Conservation (phyloP, 2,113 vertebrate genomes). For the Anhinga rufa region DNA sequence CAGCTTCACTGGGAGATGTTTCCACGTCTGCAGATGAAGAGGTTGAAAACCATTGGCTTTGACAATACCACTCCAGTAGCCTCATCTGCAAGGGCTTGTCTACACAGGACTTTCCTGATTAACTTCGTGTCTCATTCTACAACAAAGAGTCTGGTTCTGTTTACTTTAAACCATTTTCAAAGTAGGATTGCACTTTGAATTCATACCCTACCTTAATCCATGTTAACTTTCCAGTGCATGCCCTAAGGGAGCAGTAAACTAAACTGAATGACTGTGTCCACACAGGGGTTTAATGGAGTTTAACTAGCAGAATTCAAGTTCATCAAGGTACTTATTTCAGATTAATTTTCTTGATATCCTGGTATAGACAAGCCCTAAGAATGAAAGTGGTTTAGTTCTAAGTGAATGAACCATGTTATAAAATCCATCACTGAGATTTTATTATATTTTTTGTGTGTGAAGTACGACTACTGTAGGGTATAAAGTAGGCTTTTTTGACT, state of each 20-base stretch:
- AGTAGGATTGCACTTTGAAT: conserved; percentile 56
- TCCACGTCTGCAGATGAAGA: neutral
- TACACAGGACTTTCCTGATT: conserved; percentile 49
- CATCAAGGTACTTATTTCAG: conserved; percentile 11
- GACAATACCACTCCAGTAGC: neutral
- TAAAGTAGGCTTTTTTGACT: neutral
- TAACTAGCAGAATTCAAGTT: conserved; percentile 44
- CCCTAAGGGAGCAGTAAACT: conserved; percentile 58
- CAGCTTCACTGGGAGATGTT: neutral
- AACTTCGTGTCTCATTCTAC: conserved; percentile 35
- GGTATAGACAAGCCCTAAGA: neutral
- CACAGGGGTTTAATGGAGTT: conserved; percentile 52
- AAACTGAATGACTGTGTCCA: conserved; percentile 42
- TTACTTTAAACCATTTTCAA: conserved; percentile 61
- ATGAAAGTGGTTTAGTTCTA: neutral
- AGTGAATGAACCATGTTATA: neutral
- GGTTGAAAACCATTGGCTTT: conserved; percentile 9
- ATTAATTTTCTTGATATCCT: conserved; percentile 37
- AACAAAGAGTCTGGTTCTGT: conserved; percentile 61
- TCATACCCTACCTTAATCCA: conserved; percentile 49
- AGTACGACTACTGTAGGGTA: neutral
- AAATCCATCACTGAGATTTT: neutral
- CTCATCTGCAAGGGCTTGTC: conserved; percentile 41
- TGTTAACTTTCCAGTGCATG: conserved; percentile 33
- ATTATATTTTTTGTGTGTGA: neutral